These are phyloP conservation scores for Thomomys bottae DNA, from an alignment of 2,113 vertebrate species.

Conservation along the genomic window DNA sequence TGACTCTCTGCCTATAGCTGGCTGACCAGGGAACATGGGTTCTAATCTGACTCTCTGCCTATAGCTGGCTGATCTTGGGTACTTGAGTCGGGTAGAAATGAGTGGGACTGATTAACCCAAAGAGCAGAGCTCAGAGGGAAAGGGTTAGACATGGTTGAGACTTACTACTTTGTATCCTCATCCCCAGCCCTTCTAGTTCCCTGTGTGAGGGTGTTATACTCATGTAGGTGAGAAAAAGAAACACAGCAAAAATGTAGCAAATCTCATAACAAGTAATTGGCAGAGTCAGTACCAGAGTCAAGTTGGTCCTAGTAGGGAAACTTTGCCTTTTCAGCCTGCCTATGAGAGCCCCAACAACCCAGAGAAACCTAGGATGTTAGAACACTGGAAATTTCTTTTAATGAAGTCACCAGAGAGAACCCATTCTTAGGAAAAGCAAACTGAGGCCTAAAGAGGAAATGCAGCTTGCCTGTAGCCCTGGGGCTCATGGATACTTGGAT, in stretches of 20 bases:
- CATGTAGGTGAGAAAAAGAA: slow-evolving; percentile 32
- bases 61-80: not conserved
- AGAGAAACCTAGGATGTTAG: not conserved
- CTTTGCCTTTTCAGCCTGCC: not conserved
- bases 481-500: not conserved
- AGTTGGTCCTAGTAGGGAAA: not conserved
- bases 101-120: not conserved
- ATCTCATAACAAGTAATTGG: not conserved
- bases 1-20: not conserved
- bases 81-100: not conserved
- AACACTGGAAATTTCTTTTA: not conserved
- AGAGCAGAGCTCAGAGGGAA: slow-evolving; percentile 23
- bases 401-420: not conserved
- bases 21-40: not conserved
- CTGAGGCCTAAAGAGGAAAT: not conserved
- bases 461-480: not conserved
- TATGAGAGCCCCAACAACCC: no score
- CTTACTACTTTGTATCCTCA: not conserved
- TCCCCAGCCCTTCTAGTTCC: not conserved
- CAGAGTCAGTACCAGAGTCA: not conserved
- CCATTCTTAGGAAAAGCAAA: not conserved
- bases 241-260: slow-evolving; percentile 2
- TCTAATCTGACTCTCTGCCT: not conserved
- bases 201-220: not conserved
- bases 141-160: not conserved